Conservation (phyloP, 1,140 invertebrate species). For the Araneus ventricosus region DNA sequence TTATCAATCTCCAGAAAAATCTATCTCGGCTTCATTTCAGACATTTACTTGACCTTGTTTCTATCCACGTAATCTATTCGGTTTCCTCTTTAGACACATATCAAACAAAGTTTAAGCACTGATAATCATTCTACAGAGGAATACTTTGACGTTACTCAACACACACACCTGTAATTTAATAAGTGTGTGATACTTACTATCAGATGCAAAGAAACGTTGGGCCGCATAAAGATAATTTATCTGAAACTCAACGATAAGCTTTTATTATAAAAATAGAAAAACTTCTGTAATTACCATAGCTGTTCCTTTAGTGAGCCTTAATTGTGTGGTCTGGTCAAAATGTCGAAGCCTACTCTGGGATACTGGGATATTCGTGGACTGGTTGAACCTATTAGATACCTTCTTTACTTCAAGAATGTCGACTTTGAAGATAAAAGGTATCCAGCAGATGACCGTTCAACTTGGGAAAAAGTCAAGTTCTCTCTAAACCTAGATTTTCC, state of each 20-base stretch:
- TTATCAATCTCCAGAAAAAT: no score
- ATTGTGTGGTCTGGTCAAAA: conserved; percentile 80
- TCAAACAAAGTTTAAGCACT: no score
- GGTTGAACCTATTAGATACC: conserved; percentile 86
- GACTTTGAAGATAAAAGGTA: conserved; percentile 85
- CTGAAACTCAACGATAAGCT: neutral
- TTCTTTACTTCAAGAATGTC: conserved; percentile 86
- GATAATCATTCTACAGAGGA: no score
- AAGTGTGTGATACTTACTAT: no score
- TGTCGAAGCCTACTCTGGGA: conserved; percentile 79
- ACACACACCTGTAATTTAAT: no score
- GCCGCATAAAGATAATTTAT: neutral
- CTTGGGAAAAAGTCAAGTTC: conserved; percentile 78
- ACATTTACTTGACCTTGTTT: no score
- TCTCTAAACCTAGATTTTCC: conserved; percentile 79
- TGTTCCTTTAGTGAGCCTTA: conserved; percentile 81
- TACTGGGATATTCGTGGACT: conserved; percentile 87
- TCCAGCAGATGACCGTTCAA: conserved; percentile 68
- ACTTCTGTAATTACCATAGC: neutral
- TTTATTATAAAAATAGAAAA: neutral
- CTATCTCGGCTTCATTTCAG: no score
- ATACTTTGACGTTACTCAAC: no score
- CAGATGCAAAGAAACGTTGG: neutral
- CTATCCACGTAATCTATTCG: no score
- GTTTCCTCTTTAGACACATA: no score